Percentiles rank a stretch among this genome's conserved stretches.
phyloP scores from a whole-genome alignment of 2,113 vertebrate genomes.

The Varanus komodoensis region DNA sequence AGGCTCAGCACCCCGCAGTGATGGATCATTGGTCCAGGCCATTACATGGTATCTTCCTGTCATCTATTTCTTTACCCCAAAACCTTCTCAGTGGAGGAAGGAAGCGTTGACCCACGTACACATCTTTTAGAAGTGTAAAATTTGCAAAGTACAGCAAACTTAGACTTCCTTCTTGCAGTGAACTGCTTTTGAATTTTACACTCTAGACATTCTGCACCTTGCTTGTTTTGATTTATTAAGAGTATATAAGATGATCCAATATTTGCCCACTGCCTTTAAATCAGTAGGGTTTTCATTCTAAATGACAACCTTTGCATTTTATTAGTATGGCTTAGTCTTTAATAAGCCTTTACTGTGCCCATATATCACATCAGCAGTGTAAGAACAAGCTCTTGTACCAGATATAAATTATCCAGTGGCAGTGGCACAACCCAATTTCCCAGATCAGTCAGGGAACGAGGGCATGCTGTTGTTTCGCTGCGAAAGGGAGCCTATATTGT shows the following conservation, averaged over 20 bases:
- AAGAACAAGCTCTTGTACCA: conserved; percentile 60
- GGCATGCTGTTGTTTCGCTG: background rate
- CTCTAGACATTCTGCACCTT: conserved; percentile 41
- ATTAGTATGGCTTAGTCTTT: conserved; percentile 69
- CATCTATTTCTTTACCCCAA: background rate
- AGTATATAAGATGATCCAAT: conserved; percentile 64
- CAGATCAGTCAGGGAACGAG: conserved; percentile 22
- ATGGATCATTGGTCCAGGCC: background rate
- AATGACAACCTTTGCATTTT: conserved; percentile 73
- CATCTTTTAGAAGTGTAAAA: accelerated
- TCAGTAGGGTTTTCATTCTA: conserved; percentile 72
- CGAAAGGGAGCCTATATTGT: background rate
- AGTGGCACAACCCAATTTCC: conserved; percentile 46
- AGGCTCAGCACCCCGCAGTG: background rate
- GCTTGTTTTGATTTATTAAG: conserved; percentile 72
- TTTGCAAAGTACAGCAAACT: background rate
- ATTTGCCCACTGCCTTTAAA: conserved; percentile 67
- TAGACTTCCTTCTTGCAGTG: background rate
- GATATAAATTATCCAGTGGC: conserved; percentile 65
- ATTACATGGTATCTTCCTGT: background rate
- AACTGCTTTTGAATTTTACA: conserved; percentile 44
- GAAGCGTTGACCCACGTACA: background rate
- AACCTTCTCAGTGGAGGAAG: background rate
- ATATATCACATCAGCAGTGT: conserved; percentile 64
- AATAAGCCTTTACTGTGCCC: conserved; percentile 65